Evolutionary conservation across 2,888 invertebrate genomes (phyloP), one percentile per base, ranked within the genome.

Genomic region (Drosophila histrio): DNA sequence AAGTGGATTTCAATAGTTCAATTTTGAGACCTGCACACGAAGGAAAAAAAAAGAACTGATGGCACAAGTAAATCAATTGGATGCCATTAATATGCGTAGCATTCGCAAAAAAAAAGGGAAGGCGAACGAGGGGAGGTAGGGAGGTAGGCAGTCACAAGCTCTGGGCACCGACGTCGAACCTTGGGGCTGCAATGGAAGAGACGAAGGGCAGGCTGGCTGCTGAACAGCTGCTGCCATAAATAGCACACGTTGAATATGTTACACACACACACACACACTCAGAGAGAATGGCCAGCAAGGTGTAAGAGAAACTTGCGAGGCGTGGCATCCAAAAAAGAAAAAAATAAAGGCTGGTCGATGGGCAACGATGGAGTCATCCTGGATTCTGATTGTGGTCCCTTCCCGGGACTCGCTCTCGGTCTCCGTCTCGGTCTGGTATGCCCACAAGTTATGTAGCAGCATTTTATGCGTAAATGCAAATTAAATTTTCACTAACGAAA

Each of bases 391-490:
- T 57, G 26, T 32, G 28, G 22, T 13, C 22, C 36, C 56, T 26
- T 15, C n/a, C n/a, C 26, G 2, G n/a, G 8, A 24, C 32, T 57
- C 22, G 21, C 6, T 38, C 8, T 15, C 24, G 8, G 17, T 39
- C 13, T 47, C 15, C 9, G 6, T 24, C 44, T 44, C 26, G 1
- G 34, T 34, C 21, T 19, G 46, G 36, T 43, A 46, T 61, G 54
- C 30, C 44, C 58, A 39, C 41, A 43, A 57, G 61, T 66, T 64
- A 60, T 70, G 65, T 64, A 49, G 62, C 67, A 54, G 68, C 63
- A 68, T 79, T 85, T 85, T 82, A 82, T 82, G 82, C 85, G 82
- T 79, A 82, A 85, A 85, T 82, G 82, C 73, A 82, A 82, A 82
- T 82, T 85, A 85, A 82, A 82, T 82, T 82, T 82, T 66, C 73